Evolutionary conservation across 2,113 vertebrate species (phyloP), one percentile per base, ranked within the genome.

Genomic region (Scomber japonicus): DNA sequence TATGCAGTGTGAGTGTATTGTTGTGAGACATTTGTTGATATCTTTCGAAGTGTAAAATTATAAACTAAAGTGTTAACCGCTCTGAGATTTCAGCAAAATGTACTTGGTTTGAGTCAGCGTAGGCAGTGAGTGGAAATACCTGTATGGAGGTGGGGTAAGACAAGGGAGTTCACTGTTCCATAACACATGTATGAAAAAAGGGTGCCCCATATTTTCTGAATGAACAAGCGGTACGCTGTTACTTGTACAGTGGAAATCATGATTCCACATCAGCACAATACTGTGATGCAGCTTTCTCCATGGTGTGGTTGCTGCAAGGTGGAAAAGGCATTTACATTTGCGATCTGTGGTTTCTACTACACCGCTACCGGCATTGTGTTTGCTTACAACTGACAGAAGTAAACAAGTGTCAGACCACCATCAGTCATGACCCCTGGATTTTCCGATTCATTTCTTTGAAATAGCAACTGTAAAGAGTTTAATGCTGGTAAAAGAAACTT

Each of bases 91-190:
- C 3, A 35, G 17, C 30, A 9, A 16, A 2, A 17, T 30, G 11
- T 48, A 21, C 4, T 5, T 2, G 46, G 0, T 69, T 13, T 89
- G 75, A 80, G 40, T 88, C 70, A 61, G 12, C 4, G 3, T 14
- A 75, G 19, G 75, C 40, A 40, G 66, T 17, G 17, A 72, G 55
- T 72, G 88, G 86, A 91, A 89, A 90, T 15, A 7, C 19, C 6
- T 9, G 10, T 21, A 49, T 45, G 46, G 63, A 53, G 16, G 68
- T 60, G 59, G 55, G 71, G 65, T 65, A 24, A 59, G 1, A 46
- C 27, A 65, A 4, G 0, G 9, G 17, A 35, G 48, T 14, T 16
- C 78, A 35, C 49, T n/a, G 57, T 85, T 63, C 62, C 69, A 35
- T 14, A 68, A 40, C 40, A 40, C 40, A 59, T 9, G n/a, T 31